Evolutionary conservation across 1,140 invertebrate species (phyloP).

Genomic region (Vanessa tameamea): DNA sequence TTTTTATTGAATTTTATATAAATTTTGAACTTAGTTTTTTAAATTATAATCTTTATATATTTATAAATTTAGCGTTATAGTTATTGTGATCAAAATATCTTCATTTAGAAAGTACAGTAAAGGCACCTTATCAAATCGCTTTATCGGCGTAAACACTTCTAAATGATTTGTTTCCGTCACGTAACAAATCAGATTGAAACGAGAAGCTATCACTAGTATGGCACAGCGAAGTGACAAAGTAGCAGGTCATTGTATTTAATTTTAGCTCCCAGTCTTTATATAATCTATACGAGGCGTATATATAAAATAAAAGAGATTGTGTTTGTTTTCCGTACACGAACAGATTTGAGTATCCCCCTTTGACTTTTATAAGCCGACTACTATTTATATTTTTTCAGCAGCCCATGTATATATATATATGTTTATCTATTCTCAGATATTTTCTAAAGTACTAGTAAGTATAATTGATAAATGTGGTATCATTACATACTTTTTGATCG

Average conservation of each 20-base stretch:
- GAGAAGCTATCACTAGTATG: conserved; percentile 30
- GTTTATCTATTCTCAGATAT: no score
- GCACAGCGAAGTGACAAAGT: conserved; percentile 22
- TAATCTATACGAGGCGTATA: not conserved
- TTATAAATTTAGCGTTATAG: not conserved
- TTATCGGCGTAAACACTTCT: conserved; percentile 26
- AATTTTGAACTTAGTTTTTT: no score
- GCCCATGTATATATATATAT: no score
- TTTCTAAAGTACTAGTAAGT: no score
- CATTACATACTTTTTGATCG: no score
- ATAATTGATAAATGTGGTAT: no score
- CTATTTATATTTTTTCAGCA: no score
- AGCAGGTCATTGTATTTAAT: conserved; percentile 12
- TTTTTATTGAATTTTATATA: no score
- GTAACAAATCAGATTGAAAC: conserved; percentile 37
- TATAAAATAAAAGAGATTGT: no score
- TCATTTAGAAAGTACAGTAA: conserved; percentile 30
- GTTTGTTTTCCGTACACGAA: no score
- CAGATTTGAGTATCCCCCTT: no score
- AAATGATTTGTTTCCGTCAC: conserved; percentile 43
- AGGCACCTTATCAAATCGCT: conserved; percentile 38
- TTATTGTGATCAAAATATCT: not conserved
- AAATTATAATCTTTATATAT: not conserved
- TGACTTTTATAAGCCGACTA: no score
- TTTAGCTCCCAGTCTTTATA: not conserved